Conservation (phyloP, 2,113 vertebrate genomes). For the Canis aureus region DNA sequence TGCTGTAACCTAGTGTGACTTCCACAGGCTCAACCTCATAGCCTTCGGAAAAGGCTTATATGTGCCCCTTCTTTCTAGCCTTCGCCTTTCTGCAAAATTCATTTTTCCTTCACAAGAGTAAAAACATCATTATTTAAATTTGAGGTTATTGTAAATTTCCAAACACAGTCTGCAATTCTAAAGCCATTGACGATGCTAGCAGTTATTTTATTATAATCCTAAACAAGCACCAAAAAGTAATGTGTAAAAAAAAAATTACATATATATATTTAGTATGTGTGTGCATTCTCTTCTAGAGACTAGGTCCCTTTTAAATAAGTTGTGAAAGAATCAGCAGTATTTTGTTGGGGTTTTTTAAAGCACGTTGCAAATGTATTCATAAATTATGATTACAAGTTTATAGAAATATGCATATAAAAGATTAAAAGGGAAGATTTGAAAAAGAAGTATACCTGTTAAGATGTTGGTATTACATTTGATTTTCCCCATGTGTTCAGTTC, state of each 20-base stretch:
- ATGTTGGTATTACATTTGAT: not conserved
- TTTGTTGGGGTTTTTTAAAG: slow-evolving; percentile 15
- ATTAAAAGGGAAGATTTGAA: slow-evolving; percentile 32
- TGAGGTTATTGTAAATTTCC: not conserved
- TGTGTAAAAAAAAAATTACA: not conserved
- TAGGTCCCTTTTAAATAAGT: not conserved
- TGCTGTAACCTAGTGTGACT: not conserved
- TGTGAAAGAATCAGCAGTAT: slow-evolving; percentile 18
- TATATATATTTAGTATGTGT: not conserved
- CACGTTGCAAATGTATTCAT: slow-evolving; percentile 50
- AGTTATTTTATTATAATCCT: not conserved
- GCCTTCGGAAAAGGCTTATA: not conserved
- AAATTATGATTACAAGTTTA: slow-evolving; percentile 23
- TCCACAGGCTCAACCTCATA: not conserved
- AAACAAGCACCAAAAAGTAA: not conserved
- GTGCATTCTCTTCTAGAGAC: not conserved
- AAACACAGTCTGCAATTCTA: not conserved
- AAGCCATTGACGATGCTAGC: not conserved
- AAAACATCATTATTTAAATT: slow-evolving; percentile 47
- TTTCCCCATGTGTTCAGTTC: not conserved
- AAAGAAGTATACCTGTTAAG: slow-evolving; percentile 16
- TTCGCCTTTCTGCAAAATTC: slow-evolving; percentile 17
- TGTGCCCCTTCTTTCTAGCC: not conserved
- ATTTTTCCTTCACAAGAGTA: slow-evolving; percentile 17
- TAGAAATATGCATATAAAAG: slow-evolving; percentile 54